Evolutionary conservation across 2,797 vertebrate species (phyloP), one percentile per base, ranked within the genome.

Genomic region (Adrianichthys oophorus): DNA sequence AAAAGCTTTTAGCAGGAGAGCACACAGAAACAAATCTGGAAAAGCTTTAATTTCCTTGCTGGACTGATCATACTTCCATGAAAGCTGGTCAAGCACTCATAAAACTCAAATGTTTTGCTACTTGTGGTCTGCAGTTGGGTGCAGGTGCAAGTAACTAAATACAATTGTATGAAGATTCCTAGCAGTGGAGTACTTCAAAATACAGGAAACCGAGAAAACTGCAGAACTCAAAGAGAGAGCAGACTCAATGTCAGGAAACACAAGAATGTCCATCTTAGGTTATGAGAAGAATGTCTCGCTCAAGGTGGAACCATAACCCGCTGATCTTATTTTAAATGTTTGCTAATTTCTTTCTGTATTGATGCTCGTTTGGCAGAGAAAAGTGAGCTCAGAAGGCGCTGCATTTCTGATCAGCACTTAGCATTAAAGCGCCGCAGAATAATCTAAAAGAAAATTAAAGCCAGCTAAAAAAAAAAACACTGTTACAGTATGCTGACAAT

Each of bases 201-300:
- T 10, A 56, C 50, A 82, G 73, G 76, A 85, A 79, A 66, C 48
- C 46, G 0, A 45, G 48, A n/a, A 54, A 68, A 54, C 18, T 41
- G n/a, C 5, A 21, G 15, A 4, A 7, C 51, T 21, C 15, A 32
- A 15, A 5, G 23, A 65, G 15, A 49, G 16, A 43, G 10, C 29
- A 52, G 47, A 4, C 32, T 37, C 10, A 12, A 12, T 37, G 10
- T 37, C 62, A 73, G 50, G 63, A 66, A 76, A 48, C 23, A 13
- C 1, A 68, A 26, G 53, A 17, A 52, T 19, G 6, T 15, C 17
- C 24, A 41, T 17, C 14, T 60, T 15, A 47, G 26, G 47, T 12
- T 41, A 1, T 26, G 17, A 48, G 13, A 48, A 2, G 19, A 2
- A 23, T 14, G 19, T 4, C 14, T 21, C 13, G 23, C 19, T 15